Base-by-base conservation (phyloP, 2,888 invertebrate species). In the Megalurothrips usitatus region DNA sequence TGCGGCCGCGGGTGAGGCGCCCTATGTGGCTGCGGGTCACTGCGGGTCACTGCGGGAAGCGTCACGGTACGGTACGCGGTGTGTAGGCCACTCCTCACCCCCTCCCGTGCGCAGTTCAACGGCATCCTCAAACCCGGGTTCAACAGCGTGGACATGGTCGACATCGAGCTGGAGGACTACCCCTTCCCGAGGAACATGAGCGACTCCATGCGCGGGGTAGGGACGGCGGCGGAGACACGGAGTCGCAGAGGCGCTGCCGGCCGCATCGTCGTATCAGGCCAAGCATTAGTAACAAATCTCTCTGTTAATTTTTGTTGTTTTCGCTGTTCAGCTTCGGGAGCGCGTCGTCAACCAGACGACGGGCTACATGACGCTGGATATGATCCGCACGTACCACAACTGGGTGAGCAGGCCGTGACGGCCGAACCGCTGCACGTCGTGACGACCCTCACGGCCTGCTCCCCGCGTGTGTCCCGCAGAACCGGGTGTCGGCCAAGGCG, bases 81-180 rank as follows among this genome's bases (percentile, higher is more conserved):
- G 6, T 6, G 6, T 2, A 2, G 52, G 10, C 14, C 6, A 17
- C 52, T 9, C 19, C 10, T 52, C 6, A 52, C 52, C 52, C 52
- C 12, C 10, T 52, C 6, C 19, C 14, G 11, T 12, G 58, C 14
- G 58, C 26, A 75, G 68, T 75, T 75, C 26, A 75, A 75, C 26
- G 68, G 68, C 68, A 75, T 75, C 26, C 26, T 75, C 23, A 75
- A 75, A 26, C 68, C 68, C 23, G 68, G 68, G 23, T 75, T 26
- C 26, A 75, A 75, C 68, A 26, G 68, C 68, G 23, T 75, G 68
- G 68, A 75, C 26, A 75, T 75, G 68, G 23, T 12, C 68, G 68
- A 75, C 23, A 4, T 75, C 23, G 68, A 75, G 68, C 68, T 23
- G 68, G 68, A 75, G 68, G 68, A 75, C 68, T n/a, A 23, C 23